Conservation (phyloP, 2,113 vertebrate species). For the Charina bottae region DNA sequence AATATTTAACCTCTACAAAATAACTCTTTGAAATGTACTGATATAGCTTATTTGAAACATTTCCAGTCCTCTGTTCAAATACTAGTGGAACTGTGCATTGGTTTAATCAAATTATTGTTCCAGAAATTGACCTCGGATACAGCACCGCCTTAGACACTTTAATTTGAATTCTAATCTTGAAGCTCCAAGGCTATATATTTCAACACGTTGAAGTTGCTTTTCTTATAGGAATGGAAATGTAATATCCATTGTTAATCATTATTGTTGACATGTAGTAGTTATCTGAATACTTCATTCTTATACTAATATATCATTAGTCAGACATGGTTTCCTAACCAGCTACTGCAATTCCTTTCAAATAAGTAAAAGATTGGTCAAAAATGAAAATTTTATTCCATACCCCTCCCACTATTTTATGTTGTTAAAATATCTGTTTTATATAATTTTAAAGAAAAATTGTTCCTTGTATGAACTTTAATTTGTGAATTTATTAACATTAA, state of each 20-base stretch:
- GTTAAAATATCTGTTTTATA: slow-evolving; percentile 57
- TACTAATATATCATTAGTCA: slow-evolving; percentile 72
- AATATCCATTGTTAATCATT: slow-evolving; percentile 77
- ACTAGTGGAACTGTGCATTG: slow-evolving; percentile 60
- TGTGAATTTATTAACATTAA: slow-evolving; percentile 56
- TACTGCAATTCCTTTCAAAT: slow-evolving; percentile 59
- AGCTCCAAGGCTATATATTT: slow-evolving; percentile 72
- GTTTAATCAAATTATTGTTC: slow-evolving; percentile 70
- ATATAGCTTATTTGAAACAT: slow-evolving; percentile 56
- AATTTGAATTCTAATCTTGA: slow-evolving; percentile 71
- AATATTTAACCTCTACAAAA: slow-evolving; percentile 63
- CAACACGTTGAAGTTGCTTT: slow-evolving; percentile 74
- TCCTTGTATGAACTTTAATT: slow-evolving; percentile 50
- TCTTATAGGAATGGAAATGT: slow-evolving; percentile 79
- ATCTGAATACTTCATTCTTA: slow-evolving; percentile 72
- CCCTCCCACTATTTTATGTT: slow-evolving; percentile 64
- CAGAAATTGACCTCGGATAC: slow-evolving; percentile 71
- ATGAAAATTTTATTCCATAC: slow-evolving; percentile 46
- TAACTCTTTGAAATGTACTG: slow-evolving; percentile 51
- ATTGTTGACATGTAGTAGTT: slow-evolving; percentile 78
- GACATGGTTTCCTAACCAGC: slow-evolving; percentile 66
- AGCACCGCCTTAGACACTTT: slow-evolving; percentile 69
- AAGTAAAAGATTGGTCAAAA: slow-evolving; percentile 66
- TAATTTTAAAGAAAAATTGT: slow-evolving; percentile 60
- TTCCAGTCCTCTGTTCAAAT: slow-evolving; percentile 47